Base-by-base conservation (phyloP, 2,888 invertebrate species). In the Erebia ligea region DNA sequence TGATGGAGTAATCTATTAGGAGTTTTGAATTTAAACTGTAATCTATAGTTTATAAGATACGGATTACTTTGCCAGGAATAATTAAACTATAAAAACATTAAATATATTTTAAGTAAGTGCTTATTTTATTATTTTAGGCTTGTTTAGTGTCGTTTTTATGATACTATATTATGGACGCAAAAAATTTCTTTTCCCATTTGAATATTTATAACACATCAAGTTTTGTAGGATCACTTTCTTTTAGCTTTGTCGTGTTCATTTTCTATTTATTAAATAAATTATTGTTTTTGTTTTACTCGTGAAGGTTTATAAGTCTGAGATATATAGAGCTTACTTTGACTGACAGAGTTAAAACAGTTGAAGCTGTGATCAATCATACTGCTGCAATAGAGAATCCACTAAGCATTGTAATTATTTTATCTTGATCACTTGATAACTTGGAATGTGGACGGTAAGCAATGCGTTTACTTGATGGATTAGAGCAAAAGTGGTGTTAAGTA, bases 381-480 rank as follows among this genome's bases (percentile, higher is more conserved):
- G 42, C 10, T 42, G 17, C 40, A 17, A 61, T 17, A 61, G 11
- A 61, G 40, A 61, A 19, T 42, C 42, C 19, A 45, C 59, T 42
- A 19, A 40, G 40, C n/a, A 19, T 45, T 61, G 45, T 45, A 5
- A 61, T 61, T 45, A 19, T 45, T 59, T 61, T 61, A 45, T 61
- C 61, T 61, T 6, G 17, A 61, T 21, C 42, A 19, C 45, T 11
- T 45, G 61, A 61, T 61, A 61, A 58, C 19, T 17, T 45, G 40
- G 42, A 59, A 59, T 59, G 61, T 42, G 56, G 56, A 65, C 65
- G 34, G 65, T 65, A 71, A 68, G 68, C 65, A 68, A 71, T 62
- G 34, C 25, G n/a, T 42, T 11, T 15, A 61, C 45, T 21, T 68
- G 68, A 61, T 58, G 59, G 59, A 61, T 61, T 52, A 61, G 61